Evolutionary conservation across 2,113 vertebrate species (phyloP).

Genomic region (Eonycteris spelaea): DNA sequence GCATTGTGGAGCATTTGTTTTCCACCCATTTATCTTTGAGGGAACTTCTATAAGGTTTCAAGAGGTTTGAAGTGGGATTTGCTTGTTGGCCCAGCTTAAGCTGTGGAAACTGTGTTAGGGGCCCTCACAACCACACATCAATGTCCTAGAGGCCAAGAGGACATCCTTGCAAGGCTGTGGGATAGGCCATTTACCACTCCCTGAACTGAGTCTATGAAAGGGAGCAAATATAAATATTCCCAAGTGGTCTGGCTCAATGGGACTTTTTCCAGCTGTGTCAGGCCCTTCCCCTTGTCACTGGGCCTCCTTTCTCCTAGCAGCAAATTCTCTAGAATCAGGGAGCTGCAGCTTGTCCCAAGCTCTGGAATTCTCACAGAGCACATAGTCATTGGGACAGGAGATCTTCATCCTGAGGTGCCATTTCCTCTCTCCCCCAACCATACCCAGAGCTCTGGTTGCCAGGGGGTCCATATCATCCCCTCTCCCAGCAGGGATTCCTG

Average conservation of each 20-base stretch:
- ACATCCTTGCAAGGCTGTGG: neutral
- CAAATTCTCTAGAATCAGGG: neutral
- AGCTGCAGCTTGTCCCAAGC: neutral
- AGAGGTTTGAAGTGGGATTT: neutral
- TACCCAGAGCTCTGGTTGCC: neutral
- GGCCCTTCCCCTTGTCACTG: neutral
- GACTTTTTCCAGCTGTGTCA: neutral
- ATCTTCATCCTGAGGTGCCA: neutral
- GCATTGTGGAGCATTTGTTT: neutral
- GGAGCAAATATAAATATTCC: neutral
- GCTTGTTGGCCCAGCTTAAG: neutral
- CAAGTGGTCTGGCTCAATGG: neutral
- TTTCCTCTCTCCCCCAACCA: neutral
- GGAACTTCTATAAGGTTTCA: neutral
- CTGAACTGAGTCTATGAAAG: neutral
- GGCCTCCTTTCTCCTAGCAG: neutral
- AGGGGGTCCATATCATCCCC: accelerated
- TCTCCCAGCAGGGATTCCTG: neutral
- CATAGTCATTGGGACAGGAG: neutral
- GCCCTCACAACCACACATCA: neutral
- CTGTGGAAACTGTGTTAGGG: neutral
- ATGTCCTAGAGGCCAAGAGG: neutral
- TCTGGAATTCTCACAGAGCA: neutral
- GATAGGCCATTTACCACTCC: neutral
- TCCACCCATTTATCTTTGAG: neutral